Evolutionary conservation across 1,140 invertebrate genomes (phyloP), one percentile per base, ranked within the genome.

Genomic region (Microplitis mediator): DNA sequence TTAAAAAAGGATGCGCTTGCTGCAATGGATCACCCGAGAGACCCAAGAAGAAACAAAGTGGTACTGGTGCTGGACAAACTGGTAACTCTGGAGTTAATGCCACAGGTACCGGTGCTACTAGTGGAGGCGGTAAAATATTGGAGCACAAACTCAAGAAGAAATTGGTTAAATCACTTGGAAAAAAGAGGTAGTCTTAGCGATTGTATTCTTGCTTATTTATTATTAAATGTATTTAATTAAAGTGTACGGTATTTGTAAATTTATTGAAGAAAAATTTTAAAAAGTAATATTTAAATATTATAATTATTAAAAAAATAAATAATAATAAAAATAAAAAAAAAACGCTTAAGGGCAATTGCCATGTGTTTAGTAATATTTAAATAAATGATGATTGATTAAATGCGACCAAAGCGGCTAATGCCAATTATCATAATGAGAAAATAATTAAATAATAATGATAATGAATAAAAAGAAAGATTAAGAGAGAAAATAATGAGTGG

Each of bases 1-100:
- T 89, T 9, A 89, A 89, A 61, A 89, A 89, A 68, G 87, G 85
- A 3, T 89, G 88, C 72, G 83, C 85, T 0, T 89, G 88, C 68
- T 90, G 88, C 73, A 88, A 88, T 69, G 87, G 87, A 0, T 87
- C 85, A 0, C 85, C 85, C 1, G 85, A 87, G 45, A 79, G 85
- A 34, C 82, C 84, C 4, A 87, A 85, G 68, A 86, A 86, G 68
- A 85, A 86, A 58, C 68, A 78, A 3, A 45, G 6, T 45, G 39
- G 39, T 6, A 11, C 39, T 45, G 5, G 39, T 45, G 11, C 39
- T 1, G 39, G 78, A 80, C 0, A 85, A 83, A 36, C 62, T 79
- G 5, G 45, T 63, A 32, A 11, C 2, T 11, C 54, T 23, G 14
- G 54, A 2, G 31, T 4, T 32, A 58, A 13, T 32, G n/a, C 14